phyloP scores from a whole-genome alignment of 2,797 vertebrate species.

The Notolepis coatsorum region DNA sequence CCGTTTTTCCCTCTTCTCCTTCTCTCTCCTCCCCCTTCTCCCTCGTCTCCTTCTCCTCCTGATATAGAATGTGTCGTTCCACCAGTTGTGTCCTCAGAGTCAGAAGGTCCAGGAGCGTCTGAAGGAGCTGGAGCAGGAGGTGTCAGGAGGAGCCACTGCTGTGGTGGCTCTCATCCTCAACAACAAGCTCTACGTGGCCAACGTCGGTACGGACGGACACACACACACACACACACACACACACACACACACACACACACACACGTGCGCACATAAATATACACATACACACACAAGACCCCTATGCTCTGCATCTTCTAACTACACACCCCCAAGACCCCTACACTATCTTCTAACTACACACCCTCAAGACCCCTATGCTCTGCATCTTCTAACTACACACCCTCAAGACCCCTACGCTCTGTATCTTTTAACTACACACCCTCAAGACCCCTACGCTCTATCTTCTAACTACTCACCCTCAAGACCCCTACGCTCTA shows the following conservation, averaged over 20 bases:
- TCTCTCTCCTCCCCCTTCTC: too few species aligned
- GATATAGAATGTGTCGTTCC: constrained; percentile 84
- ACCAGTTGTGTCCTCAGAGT: constrained; percentile 87
- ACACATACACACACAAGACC: background rate
- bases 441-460: too few species aligned
- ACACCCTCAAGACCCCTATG: too few species aligned
- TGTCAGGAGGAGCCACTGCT: constrained; percentile 93
- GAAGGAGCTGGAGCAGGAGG: constrained; percentile 91
- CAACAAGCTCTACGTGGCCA: constrained; percentile 94
- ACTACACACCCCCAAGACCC: too few species aligned
- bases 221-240: constrained; percentile 11
- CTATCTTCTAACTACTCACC: too few species aligned
- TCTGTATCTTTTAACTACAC: too few species aligned
- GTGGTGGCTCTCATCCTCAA: constrained; percentile 94
- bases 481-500: too few species aligned
- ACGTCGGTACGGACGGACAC: constrained; percentile 85
- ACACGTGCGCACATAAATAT: background rate
- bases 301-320: too few species aligned
- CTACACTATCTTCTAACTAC: too few species aligned
- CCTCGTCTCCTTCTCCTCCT: background rate
- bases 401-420: too few species aligned
- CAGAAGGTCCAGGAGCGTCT: constrained; percentile 94
- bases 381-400: too few species aligned
- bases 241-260: constrained; percentile 2
- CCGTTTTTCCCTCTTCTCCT: background rate